Percentiles rank a stretch among this genome's conserved stretches.
Conservation (phyloP, 2,113 vertebrate genomes). For the Cynocephalus volans region DNA sequence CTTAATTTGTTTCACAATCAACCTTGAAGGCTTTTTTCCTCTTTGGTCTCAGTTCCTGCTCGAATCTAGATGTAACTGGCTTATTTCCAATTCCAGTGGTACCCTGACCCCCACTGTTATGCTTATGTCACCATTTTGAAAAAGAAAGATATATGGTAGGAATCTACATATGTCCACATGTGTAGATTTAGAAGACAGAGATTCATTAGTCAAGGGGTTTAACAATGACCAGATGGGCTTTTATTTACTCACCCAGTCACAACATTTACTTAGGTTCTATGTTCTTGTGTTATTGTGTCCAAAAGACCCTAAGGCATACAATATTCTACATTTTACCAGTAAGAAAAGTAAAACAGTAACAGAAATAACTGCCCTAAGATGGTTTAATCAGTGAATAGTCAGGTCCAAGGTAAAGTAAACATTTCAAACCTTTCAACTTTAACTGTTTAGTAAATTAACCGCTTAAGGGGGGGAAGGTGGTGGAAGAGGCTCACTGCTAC, state of each 20-base stretch:
- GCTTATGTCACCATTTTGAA: neutral
- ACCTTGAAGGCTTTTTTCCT: neutral
- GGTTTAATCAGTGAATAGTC: neutral
- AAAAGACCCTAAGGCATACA: neutral
- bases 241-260: neutral
- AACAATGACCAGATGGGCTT: neutral
- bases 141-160: neutral
- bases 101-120: neutral
- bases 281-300: neutral
- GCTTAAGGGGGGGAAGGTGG: neutral
- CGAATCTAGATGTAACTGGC: neutral
- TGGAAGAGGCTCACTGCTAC: neutral
- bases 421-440: neutral
- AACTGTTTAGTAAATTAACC: neutral
- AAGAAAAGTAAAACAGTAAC: neutral
- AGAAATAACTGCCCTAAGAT: neutral
- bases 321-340: neutral
- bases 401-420: neutral
- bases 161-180: neutral
- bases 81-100: neutral
- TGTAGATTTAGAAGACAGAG: neutral
- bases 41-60: neutral
- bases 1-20: slow-evolving; percentile 24
- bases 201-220: neutral
- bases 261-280: neutral